Conservation (phyloP, 2,888 invertebrate species). For the Didymodactylos carnosus region DNA sequence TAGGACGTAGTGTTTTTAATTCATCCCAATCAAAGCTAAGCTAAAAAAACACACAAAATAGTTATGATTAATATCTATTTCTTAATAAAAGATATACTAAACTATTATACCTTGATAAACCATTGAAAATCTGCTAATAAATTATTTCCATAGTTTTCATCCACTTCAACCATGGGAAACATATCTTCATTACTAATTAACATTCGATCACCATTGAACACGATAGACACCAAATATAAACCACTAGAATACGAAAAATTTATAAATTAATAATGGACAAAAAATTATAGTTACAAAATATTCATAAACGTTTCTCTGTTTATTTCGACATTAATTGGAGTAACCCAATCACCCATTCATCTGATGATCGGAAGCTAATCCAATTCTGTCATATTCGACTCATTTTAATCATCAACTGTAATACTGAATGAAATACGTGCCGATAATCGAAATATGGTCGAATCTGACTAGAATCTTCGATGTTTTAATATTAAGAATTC, state of each 20-base stretch:
- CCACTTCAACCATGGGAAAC: conserved; percentile 83
- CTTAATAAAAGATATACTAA: background rate
- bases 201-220: conserved; percentile 84
- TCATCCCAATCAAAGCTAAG: conserved; percentile 37
- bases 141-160: conserved; percentile 64
- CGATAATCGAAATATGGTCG: no score
- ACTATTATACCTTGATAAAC: conserved; percentile 74
- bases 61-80: background rate
- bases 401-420: no score
- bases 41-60: background rate
- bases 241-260: conserved; percentile 38
- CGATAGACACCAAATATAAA: conserved; percentile 70
- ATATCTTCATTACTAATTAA: conserved; percentile 89
- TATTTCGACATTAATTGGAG: no score
- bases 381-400: no score
- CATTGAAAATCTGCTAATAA: conserved; percentile 83
- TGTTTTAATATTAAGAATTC: no score
- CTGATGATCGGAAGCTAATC: no score
- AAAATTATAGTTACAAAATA: background rate
- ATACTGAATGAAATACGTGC: no score
- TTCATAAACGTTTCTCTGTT: background rate
- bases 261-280: background rate
- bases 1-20: conserved; percentile 65
- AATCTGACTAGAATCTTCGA: no score
- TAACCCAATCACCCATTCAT: no score